Percentiles rank a stretch among this genome's conserved stretches.
Evolutionary conservation across 2,797 vertebrate species (phyloP).

Genomic region (Gouania willdenowi): DNA sequence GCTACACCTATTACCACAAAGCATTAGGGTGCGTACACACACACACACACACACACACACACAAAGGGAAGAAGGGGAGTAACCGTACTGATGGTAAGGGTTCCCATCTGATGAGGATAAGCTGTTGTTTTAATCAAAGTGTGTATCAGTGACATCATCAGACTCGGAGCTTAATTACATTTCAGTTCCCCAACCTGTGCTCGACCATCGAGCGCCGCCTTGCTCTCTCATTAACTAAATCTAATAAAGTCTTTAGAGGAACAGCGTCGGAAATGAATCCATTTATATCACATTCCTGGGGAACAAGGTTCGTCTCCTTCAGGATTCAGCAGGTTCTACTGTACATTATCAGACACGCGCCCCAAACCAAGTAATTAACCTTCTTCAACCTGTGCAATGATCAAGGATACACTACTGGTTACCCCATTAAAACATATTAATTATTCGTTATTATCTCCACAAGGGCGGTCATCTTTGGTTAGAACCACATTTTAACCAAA

Average conservation of each 20-base stretch:
- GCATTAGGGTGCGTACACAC: conserved; percentile 47
- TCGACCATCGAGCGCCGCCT: conserved; percentile 53
- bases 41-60: conserved; percentile 10
- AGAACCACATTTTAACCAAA: too few species aligned
- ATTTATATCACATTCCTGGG: conserved; percentile 71
- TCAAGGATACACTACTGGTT: conserved; percentile 1
- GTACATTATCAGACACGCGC: conserved; percentile 51
- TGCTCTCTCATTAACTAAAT: conserved; percentile 73
- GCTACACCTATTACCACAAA: conserved; percentile 47
- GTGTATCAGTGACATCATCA: conserved; percentile 62
- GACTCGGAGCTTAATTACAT: conserved; percentile 72
- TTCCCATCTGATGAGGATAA: conserved; percentile 72
- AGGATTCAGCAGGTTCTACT: conserved; percentile 55
- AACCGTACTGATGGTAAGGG: conserved; percentile 48
- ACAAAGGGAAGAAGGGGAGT: conserved; percentile 20
- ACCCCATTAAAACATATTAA: neutral
- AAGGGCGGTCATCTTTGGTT: too few species aligned
- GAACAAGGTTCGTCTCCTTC: conserved; percentile 46
- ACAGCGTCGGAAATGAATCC: conserved; percentile 77
- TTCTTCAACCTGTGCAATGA: conserved; percentile 8
- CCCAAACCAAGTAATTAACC: conserved; percentile 69
- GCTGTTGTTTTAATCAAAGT: conserved; percentile 74
- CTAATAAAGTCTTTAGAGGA: conserved; percentile 77
- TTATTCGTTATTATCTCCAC: too few species aligned
- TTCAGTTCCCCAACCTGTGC: conserved; percentile 69